Evolutionary conservation across 2,888 invertebrate genomes (phyloP).

Genomic region (Cerceris rybyensis): DNA sequence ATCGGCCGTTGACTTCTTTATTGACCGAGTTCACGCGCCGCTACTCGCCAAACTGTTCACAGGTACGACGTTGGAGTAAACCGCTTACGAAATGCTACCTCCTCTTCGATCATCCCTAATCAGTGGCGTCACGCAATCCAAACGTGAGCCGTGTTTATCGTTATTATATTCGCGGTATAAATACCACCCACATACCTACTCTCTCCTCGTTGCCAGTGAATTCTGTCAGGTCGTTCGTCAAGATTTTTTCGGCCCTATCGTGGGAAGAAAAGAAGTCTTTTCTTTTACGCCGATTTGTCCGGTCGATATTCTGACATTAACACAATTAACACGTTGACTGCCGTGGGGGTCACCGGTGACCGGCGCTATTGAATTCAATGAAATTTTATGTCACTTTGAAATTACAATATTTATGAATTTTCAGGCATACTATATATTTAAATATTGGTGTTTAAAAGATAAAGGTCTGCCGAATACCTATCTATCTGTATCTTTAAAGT

Average conservation of each 20-base stretch:
- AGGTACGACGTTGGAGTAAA: constrained; percentile 17
- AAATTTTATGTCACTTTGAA: too few relatives aligned
- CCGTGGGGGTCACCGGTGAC: too few relatives aligned
- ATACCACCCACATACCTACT: constrained; percentile 69
- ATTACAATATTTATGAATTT: too few relatives aligned
- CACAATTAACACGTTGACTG: too few relatives aligned
- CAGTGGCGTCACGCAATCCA: constrained; percentile 72
- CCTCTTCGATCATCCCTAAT: constrained; percentile 68
- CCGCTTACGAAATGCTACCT: constrained; percentile 37
- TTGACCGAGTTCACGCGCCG: constrained; percentile 18
- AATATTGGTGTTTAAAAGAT: too few relatives aligned
- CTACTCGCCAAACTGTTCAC: constrained; percentile 17
- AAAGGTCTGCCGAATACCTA: too few relatives aligned
- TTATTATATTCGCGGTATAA: constrained; percentile 69
- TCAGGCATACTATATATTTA: too few relatives aligned
- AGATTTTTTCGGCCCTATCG: constrained; percentile 28
- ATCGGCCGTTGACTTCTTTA: constrained; percentile 13
- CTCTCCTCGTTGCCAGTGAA: constrained; percentile 5
- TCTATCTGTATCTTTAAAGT: too few relatives aligned
- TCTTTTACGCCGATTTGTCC: constrained; percentile 8
- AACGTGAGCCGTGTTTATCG: constrained; percentile 59
- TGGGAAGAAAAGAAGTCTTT: constrained; percentile 52
- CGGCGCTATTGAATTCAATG: too few relatives aligned
- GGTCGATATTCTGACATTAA: too few relatives aligned
- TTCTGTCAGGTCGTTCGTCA: constrained; percentile 17